Conservation (phyloP, 2,888 invertebrate species). For the Orchestes rusci region DNA sequence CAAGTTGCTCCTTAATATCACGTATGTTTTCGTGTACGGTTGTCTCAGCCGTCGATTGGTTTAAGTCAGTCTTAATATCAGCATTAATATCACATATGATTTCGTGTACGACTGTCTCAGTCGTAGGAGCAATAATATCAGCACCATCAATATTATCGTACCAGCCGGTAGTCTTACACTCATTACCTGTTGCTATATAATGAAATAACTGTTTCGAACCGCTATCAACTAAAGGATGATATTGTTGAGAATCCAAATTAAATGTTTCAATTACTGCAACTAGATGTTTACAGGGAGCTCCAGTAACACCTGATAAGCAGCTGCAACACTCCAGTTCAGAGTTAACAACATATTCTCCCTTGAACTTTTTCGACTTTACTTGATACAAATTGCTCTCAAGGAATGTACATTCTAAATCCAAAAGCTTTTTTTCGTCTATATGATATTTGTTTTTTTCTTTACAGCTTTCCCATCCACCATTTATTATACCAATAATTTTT, state of each 20-base stretch:
- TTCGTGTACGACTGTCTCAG: no score
- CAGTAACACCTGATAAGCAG: background rate
- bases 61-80: no score
- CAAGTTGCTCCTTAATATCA: no score
- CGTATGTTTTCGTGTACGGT: no score
- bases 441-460: background rate
- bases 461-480: background rate
- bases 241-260: background rate
- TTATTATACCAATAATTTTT: background rate
- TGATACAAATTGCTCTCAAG: background rate
- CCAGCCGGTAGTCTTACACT: no score
- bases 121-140: no score
- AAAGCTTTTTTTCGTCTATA: background rate
- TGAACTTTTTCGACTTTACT: background rate
- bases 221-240: no score
- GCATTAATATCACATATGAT: no score
- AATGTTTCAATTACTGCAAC: background rate
- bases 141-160: no score
- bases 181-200: no score
- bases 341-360: background rate
- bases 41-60: no score
- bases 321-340: background rate
- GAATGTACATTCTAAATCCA: background rate
- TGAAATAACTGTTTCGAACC: no score
- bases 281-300: background rate